A percentile compares a stretch with the other conserved stretches of the same genome.
These are phyloP conservation scores for Proterorhinus semilunaris DNA, from an alignment of 2,113 vertebrate genomes.

Conservation along the genomic window DNA sequence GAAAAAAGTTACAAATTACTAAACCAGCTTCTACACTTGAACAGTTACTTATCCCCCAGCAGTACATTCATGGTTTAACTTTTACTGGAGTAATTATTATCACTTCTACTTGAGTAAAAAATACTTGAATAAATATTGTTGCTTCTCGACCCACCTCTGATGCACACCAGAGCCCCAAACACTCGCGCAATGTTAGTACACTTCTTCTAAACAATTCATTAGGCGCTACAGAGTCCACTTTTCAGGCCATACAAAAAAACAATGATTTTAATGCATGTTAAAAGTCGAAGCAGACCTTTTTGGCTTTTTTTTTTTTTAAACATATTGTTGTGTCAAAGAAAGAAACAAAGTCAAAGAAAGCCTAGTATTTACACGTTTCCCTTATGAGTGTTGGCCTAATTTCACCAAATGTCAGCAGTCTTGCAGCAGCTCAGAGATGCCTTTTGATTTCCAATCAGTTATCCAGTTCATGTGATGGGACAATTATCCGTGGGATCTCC, in stretches of 20 bases:
- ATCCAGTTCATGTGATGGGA: not conserved
- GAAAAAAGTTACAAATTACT: too few relatives aligned
- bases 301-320: slow-evolving; percentile 11
- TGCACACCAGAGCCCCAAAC: too few relatives aligned
- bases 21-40: too few relatives aligned
- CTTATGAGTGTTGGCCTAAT: slow-evolving; percentile 9
- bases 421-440: slow-evolving; percentile 5
- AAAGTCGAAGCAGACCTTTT: slow-evolving; percentile 24
- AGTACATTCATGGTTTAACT: too few relatives aligned
- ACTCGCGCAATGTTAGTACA: too few relatives aligned
- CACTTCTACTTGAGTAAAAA: too few relatives aligned
- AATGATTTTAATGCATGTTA: slow-evolving; percentile 12
- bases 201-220: too few relatives aligned
- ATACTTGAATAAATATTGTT: too few relatives aligned
- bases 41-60: too few relatives aligned
- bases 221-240: not conserved
- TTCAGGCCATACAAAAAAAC: slow-evolving; percentile 21
- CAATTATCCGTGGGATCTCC: not conserved
- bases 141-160: too few relatives aligned
- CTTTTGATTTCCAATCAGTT: not conserved
- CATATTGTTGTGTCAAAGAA: slow-evolving; percentile 21
- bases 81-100: too few relatives aligned
- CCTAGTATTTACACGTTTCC: slow-evolving; percentile 55
- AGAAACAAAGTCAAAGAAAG: slow-evolving; percentile 18
- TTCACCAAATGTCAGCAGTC: slow-evolving; percentile 16